A percentile compares a stretch with the other conserved stretches of the same genome.
Conservation (phyloP, 2,113 vertebrate species). For the Pan troglodytes region NHGRI_mPanTro3-v2.1_pri NC_072403.2:9469501-9470000, state of each 20-base stretch:
- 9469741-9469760: not conserved
- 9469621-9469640: fast-evolving
- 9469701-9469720: not conserved
- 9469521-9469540: not conserved
- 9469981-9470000: not conserved
- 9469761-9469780: not conserved
- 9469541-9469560: too few species aligned
- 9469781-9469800: not conserved
- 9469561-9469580: not conserved
- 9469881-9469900: not conserved
- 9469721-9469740: not conserved
- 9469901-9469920: not conserved
- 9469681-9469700: too few species aligned
- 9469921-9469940: not conserved
- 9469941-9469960: not conserved
- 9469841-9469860: not conserved
- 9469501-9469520: not conserved
- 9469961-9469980: not conserved
- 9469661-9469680: not conserved
- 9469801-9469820: not conserved
- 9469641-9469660: not conserved
- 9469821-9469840: not conserved
- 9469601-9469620: too few species aligned
- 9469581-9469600: not conserved
- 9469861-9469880: not conserved